A percentile compares a stretch with the other conserved stretches of the same genome.
phyloP scores from a whole-genome alignment of 2,888 invertebrate species.

The Trichogramma dendrolimi region DNA sequence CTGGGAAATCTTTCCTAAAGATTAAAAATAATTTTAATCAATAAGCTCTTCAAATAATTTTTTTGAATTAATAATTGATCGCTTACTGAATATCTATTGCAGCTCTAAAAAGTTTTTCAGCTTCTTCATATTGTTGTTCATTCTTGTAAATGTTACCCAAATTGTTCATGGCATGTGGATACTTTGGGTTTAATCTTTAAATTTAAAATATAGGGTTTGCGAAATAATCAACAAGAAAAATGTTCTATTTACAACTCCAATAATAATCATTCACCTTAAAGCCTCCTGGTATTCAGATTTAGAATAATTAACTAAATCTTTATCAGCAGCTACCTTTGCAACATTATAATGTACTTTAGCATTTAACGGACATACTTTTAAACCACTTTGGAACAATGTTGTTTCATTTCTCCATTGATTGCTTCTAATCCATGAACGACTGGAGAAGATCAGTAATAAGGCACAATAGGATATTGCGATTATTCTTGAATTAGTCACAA shows the following conservation, averaged over 20 bases:
- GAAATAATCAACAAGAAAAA: slow-evolving; percentile 1
- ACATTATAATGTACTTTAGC: slow-evolving; percentile 93
- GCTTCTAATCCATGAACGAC: slow-evolving; percentile 56
- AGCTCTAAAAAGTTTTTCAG: slow-evolving; percentile 66
- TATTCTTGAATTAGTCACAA: slow-evolving; percentile 17
- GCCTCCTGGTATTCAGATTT: slow-evolving; percentile 75
- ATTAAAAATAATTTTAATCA: slow-evolving; percentile 12
- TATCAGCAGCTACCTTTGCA: slow-evolving; percentile 80
- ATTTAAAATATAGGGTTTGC: background rate
- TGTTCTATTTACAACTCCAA: slow-evolving; percentile 8
- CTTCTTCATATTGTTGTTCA: slow-evolving; percentile 63
- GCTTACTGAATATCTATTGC: slow-evolving; percentile 71
- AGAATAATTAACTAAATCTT: slow-evolving; percentile 65
- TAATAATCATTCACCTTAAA: slow-evolving; percentile 57
- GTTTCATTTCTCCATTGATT: slow-evolving; percentile 79
- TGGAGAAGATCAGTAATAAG: slow-evolving; percentile 43
- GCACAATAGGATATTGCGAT: slow-evolving; percentile 34
- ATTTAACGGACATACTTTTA: slow-evolving; percentile 86
- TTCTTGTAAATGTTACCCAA: slow-evolving; percentile 81
- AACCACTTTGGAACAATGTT: slow-evolving; percentile 72
- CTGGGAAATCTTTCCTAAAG: slow-evolving; percentile 78
- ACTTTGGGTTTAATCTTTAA: slow-evolving; percentile 68
- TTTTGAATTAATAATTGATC: background rate
- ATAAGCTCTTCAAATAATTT: background rate
- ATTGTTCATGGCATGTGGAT: slow-evolving; percentile 93